These are phyloP conservation scores for Cheilinus undulatus DNA, from an alignment of 2,113 vertebrate genomes.

Conservation along the genomic window DNA sequence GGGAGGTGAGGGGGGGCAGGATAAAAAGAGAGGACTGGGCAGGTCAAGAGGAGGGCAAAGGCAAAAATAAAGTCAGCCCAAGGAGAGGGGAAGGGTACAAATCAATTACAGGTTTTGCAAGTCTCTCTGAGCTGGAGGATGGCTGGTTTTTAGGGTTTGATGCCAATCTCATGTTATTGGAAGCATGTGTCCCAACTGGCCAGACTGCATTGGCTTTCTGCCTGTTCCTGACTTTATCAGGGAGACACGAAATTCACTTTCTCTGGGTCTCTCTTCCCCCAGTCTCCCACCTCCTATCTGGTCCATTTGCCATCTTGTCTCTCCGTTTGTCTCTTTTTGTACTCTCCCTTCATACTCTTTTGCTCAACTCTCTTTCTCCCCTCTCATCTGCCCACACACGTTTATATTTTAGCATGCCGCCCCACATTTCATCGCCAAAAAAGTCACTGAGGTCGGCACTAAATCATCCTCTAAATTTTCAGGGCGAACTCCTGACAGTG, in stretches of 20 bases:
- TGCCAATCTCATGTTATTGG: constrained; percentile 53
- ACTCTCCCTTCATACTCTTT: not conserved
- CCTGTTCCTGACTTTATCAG: constrained; percentile 42
- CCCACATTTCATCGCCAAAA: constrained; percentile 35
- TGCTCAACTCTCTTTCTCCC: not conserved
- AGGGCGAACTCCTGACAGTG: constrained; percentile 60
- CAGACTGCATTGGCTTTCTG: constrained; percentile 34
- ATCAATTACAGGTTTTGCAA: constrained; percentile 66
- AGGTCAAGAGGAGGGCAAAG: constrained; percentile 73
- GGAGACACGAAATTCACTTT: constrained; percentile 29
- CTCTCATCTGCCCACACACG: constrained; percentile 22
- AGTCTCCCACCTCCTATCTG: constrained; percentile 16
- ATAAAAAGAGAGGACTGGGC: constrained; percentile 46
- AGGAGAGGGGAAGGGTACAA: constrained; percentile 63
- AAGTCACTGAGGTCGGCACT: constrained; percentile 57
- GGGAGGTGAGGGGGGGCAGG: constrained; percentile 34
- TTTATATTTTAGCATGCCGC: constrained; percentile 31
- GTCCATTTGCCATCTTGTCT: constrained; percentile 22
- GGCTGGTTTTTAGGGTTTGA: constrained; percentile 43
- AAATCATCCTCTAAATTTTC: constrained; percentile 69
- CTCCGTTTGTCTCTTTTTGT: not conserved
- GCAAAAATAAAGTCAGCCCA: constrained; percentile 65
- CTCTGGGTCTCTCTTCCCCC: constrained; percentile 10
- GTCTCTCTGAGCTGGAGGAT: constrained; percentile 47
- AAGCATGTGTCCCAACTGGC: constrained; percentile 53